Evolutionary conservation across 2,888 invertebrate genomes (phyloP).

Genomic region (Colostygia pectinataria): DNA sequence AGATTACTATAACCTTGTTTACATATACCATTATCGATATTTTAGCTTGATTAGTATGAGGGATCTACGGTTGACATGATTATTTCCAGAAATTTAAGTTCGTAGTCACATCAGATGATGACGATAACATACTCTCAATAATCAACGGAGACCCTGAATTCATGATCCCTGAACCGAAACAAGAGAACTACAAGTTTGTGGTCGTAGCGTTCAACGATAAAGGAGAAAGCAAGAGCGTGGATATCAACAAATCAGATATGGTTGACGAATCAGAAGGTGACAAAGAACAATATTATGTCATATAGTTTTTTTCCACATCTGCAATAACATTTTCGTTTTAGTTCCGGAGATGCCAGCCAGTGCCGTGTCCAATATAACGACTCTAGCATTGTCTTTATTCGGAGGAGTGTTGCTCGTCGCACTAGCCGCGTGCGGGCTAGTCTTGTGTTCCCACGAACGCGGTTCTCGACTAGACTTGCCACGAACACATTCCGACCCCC

Average conservation of each 20-base stretch:
- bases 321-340: slow-evolving; percentile 32
- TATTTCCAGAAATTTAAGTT: slow-evolving; percentile 72
- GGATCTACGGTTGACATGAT: too few relatives aligned
- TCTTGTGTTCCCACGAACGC: slow-evolving; percentile 71
- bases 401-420: slow-evolving; percentile 73
- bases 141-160: slow-evolving; percentile 66
- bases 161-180: slow-evolving; percentile 61
- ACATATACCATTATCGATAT: too few relatives aligned
- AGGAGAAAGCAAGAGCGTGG: slow-evolving; percentile 65
- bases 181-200: slow-evolving; percentile 61
- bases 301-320: too few relatives aligned
- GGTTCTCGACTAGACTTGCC: slow-evolving; percentile 49
- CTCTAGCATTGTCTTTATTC: slow-evolving; percentile 65
- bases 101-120: slow-evolving; percentile 50
- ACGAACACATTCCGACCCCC: slow-evolving; percentile 53
- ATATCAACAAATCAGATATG: slow-evolving; percentile 59
- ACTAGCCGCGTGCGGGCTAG: slow-evolving; percentile 73
- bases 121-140: slow-evolving; percentile 61
- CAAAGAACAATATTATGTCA: neutral
- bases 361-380: slow-evolving; percentile 67
- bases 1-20: too few relatives aligned
- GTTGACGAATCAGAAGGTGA: slow-evolving; percentile 46
- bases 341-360: slow-evolving; percentile 46
- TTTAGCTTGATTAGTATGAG: too few relatives aligned
- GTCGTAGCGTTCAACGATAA: slow-evolving; percentile 69